Evolutionary conservation across 2,888 invertebrate genomes (phyloP), one percentile per base, ranked within the genome.

Genomic region (Morpho helenor): DNA sequence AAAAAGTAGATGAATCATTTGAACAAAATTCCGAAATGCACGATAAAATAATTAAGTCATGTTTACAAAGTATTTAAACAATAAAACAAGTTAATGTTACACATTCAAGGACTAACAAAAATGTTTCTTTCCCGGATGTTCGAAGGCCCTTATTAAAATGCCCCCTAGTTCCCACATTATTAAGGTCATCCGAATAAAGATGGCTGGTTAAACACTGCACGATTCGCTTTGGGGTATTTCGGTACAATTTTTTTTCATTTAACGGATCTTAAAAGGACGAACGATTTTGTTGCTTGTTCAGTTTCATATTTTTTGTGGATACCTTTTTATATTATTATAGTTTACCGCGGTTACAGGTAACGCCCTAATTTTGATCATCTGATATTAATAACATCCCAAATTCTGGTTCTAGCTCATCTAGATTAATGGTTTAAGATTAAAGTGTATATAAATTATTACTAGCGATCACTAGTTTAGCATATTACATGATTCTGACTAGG

Each of bases 111-210:
- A 51, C 49, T 60, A 57, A 62, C 47, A 61, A 52, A 59, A 59
- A 55, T 56, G 57, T 53, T 61, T 58, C 52, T 53, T 31, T 71
- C 67, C 75, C 84, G 87, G 84, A 87, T 82, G 78, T 75, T 66
- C 74, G 76, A 75, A 73, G 71, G 73, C 68, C 71, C 66, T 71
- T 82, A 69, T 57, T 31, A 46, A 23, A 69, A 72, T 68, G 74
- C 73, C 76, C 76, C 72, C 66, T 72, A 75, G 77, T 82, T 82
- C 79, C 75, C 75, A 77, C 74, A 74, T 73, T 66, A 70, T 74
- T 72, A 76, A 76, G 74, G 73, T 73, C 76, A 73, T 70, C 70
- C 63, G 60, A 67, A 67, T 67, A 66, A 61, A 65, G 68, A 66
- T 65, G 68, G 63, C 57, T 52, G 57, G 65, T 71, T 65, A 62